Conservation (phyloP, 2,113 vertebrate species). For the Lepus europaeus region DNA sequence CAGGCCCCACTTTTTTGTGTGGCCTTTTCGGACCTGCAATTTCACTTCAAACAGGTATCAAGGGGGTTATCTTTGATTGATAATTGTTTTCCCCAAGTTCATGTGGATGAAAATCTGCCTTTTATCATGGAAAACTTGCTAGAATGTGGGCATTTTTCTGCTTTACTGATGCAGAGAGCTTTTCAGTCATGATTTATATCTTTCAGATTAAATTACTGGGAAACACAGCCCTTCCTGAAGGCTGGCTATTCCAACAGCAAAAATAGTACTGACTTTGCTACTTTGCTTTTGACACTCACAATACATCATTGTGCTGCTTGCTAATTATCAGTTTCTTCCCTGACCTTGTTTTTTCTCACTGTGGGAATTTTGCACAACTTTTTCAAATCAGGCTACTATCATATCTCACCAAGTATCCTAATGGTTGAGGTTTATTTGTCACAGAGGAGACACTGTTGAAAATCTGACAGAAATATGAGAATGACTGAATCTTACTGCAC, state of each 20-base stretch:
- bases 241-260: slow-evolving; percentile 57
- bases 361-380: background rate
- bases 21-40: slow-evolving; percentile 58
- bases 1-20: slow-evolving; percentile 52
- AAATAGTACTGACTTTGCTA: slow-evolving; percentile 41
- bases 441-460: background rate
- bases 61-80: slow-evolving; percentile 72
- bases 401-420: background rate
- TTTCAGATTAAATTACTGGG: slow-evolving; percentile 76
- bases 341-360: slow-evolving; percentile 2
- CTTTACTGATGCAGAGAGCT: slow-evolving; percentile 51
- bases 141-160: slow-evolving; percentile 73
- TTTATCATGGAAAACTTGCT: slow-evolving; percentile 77
- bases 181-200: slow-evolving; percentile 71
- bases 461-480: background rate
- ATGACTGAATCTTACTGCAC: background rate
- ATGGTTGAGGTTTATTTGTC: slow-evolving; percentile 38
- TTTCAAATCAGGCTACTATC: background rate
- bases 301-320: slow-evolving; percentile 8
- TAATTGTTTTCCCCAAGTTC: slow-evolving; percentile 76
- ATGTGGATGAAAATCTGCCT: slow-evolving; percentile 70
- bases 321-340: slow-evolving; percentile 76
- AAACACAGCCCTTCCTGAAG: slow-evolving; percentile 71
- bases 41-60: slow-evolving; percentile 77
- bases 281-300: slow-evolving; percentile 30